A percentile compares a stretch with the other conserved stretches of the same genome.
Conservation (phyloP, 2,888 invertebrate genomes). For the Sinopyrophorus schimmeli region DNA sequence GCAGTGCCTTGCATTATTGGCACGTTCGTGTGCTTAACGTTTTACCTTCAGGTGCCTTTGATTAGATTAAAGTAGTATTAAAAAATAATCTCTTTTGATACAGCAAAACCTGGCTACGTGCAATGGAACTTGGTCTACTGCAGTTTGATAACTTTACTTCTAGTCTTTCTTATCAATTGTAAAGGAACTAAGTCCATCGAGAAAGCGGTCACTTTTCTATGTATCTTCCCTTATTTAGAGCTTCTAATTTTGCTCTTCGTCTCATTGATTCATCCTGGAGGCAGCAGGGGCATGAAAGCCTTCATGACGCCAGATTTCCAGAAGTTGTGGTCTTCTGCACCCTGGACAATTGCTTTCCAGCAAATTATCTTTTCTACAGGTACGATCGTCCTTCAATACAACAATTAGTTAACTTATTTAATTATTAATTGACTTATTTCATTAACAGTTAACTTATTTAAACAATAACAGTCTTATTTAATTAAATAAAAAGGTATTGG, state of each 20-base stretch:
- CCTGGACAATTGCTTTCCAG: slow-evolving; percentile 13
- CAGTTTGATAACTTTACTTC: neutral
- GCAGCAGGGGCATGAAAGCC: slow-evolving; percentile 2
- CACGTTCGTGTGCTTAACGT: slow-evolving; percentile 1
- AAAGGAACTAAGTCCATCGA: slow-evolving; percentile 15
- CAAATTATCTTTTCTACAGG: slow-evolving; percentile 16
- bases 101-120: neutral
- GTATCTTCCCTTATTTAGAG: slow-evolving; percentile 14
- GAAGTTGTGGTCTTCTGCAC: neutral
- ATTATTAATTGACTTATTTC: too few species aligned
- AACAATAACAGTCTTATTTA: too few species aligned
- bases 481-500: slow-evolving; percentile 15
- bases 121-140: slow-evolving; percentile 6
- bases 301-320: slow-evolving; percentile 7
- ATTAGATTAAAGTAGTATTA: too few species aligned
- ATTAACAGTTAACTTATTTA: too few species aligned
- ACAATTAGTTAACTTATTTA: too few species aligned
- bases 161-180: slow-evolving; percentile 16
- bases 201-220: slow-evolving; percentile 4
- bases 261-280: slow-evolving; percentile 10
- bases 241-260: slow-evolving; percentile 8
- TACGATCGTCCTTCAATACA: too few species aligned
- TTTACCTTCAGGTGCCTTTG: too few species aligned
- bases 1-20: slow-evolving; percentile 16
- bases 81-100: neutral